Evolutionary conservation across 1,140 invertebrate species (phyloP), one percentile per base, ranked within the genome.

Genomic region (Drosophila novamexicana): DNA sequence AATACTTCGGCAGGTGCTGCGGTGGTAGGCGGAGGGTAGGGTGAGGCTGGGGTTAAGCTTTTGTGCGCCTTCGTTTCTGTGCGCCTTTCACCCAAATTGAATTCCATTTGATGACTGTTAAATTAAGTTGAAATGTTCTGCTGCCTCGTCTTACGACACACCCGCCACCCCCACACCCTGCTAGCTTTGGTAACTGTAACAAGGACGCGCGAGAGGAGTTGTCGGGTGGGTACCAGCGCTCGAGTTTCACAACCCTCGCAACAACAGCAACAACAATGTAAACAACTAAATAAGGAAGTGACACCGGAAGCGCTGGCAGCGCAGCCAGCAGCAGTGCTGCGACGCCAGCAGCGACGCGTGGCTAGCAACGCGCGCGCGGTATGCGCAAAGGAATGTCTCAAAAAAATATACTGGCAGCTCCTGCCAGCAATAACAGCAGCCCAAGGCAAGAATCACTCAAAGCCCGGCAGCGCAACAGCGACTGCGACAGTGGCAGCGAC

Each of bases 271-370:
- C 75, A 73, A 61, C 57, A 77, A 77, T 66, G 74, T 79, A 77
- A 79, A 88, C 84, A 89, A 89, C 84, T 89, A 88, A 88, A 88
- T 89, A 88, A 88, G 84, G 84, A 88, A 88, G 84, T 88, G 84
- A 88, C 85, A 88, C 80, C 84, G 84, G 84, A 88, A 89, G 74
- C 58, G 56, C 32, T 40, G 29, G 42, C 52, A 44, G 62, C 44
- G 39, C 18, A 10, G 10, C 22, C 68, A 59, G 37, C 39, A 12
- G 29, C 22, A 29, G 22, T 29, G 39, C 59, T 39, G 59, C 64
- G 45, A 29, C 47, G 44, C 49, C 61, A 49, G 57, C 70, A 70
- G 62, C 64, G 74, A 75, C 75, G 75, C 75, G 64, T 71, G 74
- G 67, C 39, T 47, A 29, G 47, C 62, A 69, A 65, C 68, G 74